Conservation (phyloP, 2,888 invertebrate species). For the Corbicula japonica region DNA sequence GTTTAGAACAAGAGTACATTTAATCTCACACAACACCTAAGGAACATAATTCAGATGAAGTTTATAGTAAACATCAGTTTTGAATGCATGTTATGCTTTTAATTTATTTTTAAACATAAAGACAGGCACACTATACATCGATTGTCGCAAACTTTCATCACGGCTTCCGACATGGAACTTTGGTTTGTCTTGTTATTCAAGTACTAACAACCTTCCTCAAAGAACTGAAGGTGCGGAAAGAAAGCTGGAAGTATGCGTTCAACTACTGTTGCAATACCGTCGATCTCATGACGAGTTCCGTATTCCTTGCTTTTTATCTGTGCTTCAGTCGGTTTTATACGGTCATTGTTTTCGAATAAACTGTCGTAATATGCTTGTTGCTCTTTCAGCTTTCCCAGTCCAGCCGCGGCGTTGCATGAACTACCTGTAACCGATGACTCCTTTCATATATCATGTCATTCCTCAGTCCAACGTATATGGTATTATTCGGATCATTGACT, state of each 20-base stretch:
- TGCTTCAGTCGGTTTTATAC: constrained; percentile 3
- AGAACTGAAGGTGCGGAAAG: constrained; percentile 18
- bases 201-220: constrained; percentile 23
- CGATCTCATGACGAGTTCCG: constrained; percentile 17
- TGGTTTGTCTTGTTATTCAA: background rate
- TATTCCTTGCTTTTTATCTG: constrained; percentile 28
- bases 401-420: constrained; percentile 18
- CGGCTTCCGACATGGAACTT: constrained; percentile 12
- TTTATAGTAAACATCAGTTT: constrained; percentile 9
- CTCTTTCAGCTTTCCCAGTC: constrained; percentile 25
- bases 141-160: background rate
- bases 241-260: constrained; percentile 28
- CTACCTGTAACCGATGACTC: constrained; percentile 11
- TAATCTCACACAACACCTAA: constrained; percentile 30
- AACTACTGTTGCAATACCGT: constrained; percentile 37
- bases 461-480: background rate
- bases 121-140: background rate
- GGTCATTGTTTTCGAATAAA: constrained; percentile 10
- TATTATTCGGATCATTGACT: background rate
- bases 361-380: constrained; percentile 29
- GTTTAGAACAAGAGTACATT: no score
- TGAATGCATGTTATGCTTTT: background rate
- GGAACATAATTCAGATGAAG: constrained; percentile 25
- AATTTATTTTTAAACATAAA: constrained; percentile 26
- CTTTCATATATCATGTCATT: constrained; percentile 9